Evolutionary conservation across 2,888 invertebrate species (phyloP).

Genomic region (Agrochola litura): DNA sequence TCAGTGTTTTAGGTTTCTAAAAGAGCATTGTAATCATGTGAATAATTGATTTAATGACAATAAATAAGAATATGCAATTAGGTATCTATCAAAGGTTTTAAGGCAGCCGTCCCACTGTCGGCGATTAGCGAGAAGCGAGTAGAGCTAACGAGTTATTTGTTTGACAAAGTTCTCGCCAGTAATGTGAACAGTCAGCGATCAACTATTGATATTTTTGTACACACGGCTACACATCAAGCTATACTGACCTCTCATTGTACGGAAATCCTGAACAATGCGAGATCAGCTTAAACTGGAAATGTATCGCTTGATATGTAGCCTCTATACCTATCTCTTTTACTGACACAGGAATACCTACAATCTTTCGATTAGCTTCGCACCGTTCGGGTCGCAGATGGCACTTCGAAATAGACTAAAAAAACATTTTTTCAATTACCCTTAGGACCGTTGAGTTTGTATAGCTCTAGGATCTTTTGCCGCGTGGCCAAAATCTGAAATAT

Average conservation of each 20-base stretch:
- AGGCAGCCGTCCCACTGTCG: not conserved
- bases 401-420: too few species aligned
- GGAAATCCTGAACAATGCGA: too few species aligned
- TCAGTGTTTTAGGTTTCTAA: not conserved
- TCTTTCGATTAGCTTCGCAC: not conserved
- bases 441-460: too few species aligned
- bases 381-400: too few species aligned
- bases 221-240: too few species aligned
- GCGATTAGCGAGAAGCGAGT: not conserved
- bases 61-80: constrained; percentile 2
- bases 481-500: too few species aligned
- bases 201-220: not conserved
- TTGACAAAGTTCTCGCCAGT: not conserved
- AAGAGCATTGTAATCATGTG: not conserved
- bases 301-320: too few species aligned
- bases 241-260: too few species aligned
- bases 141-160: not conserved
- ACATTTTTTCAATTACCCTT: too few species aligned
- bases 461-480: too few species aligned
- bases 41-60: not conserved
- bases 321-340: not conserved
- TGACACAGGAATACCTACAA: not conserved
- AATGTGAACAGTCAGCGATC: not conserved
- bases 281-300: too few species aligned
- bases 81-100: not conserved